phyloP scores from a whole-genome alignment of 2,888 invertebrate species.

The Itoplectis maculator region DNA sequence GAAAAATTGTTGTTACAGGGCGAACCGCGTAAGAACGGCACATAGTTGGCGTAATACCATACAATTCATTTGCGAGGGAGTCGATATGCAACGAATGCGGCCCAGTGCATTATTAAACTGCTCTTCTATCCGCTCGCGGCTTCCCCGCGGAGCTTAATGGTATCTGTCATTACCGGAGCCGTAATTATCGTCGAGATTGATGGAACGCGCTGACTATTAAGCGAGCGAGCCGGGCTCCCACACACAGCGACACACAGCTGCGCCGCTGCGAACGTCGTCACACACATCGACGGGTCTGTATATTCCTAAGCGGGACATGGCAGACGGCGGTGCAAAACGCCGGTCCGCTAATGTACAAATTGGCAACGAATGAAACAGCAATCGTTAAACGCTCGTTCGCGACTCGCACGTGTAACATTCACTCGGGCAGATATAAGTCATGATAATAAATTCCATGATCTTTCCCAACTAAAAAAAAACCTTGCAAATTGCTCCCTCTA shows the following conservation, averaged over 20 bases:
- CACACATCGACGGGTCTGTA: not conserved
- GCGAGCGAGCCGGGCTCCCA: conserved; percentile 33
- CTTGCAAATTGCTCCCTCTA: too few species aligned
- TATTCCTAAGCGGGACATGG: not conserved
- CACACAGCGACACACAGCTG: conserved; percentile 9
- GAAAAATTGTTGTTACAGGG: too few species aligned
- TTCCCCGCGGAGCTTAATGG: conserved; percentile 69
- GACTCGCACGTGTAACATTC: conserved; percentile 7
- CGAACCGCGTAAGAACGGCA: not conserved
- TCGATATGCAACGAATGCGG: conserved; percentile 9
- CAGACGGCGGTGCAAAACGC: conserved; percentile 9
- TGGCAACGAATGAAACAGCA: conserved; percentile 70
- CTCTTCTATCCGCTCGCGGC: conserved; percentile 10
- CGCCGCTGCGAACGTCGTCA: not conserved
- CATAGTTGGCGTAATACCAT: not conserved
- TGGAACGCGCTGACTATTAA: conserved; percentile 72
- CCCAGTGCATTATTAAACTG: conserved; percentile 22
- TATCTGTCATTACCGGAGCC: conserved; percentile 72
- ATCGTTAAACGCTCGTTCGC: conserved; percentile 63
- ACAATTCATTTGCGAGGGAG: conserved; percentile 12
- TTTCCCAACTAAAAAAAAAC: not conserved
- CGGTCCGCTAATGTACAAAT: conserved; percentile 66
- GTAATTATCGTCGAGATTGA: conserved; percentile 74
- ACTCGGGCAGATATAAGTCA: not conserved
- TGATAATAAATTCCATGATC: not conserved